Evolutionary conservation across 2,797 vertebrate species (phyloP).

Genomic region (Pelochelys cantorii): DNA sequence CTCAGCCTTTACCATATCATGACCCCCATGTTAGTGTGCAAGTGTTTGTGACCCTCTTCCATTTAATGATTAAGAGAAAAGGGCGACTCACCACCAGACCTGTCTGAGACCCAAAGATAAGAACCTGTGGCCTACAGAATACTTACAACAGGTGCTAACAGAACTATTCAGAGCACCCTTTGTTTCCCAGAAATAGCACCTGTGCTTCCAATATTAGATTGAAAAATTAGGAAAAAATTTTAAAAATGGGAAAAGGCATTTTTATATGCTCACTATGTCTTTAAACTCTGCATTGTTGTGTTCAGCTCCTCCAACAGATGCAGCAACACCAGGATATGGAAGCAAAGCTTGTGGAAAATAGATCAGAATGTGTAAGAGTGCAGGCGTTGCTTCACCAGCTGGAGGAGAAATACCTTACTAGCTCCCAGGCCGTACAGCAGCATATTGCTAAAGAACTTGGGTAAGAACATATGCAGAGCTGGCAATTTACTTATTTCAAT

Average conservation of each 20-base stretch:
- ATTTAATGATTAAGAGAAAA: background rate
- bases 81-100: background rate
- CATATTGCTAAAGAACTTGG: background rate
- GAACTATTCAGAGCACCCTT: background rate
- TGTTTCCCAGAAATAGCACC: background rate
- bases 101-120: background rate
- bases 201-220: background rate
- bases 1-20: background rate
- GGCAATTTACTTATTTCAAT: background rate
- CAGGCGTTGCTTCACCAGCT: constrained; percentile 28
- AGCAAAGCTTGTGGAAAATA: constrained; percentile 34
- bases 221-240: background rate
- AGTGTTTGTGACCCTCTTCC: background rate
- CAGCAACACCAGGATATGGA: constrained; percentile 28
- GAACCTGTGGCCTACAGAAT: background rate
- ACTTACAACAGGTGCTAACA: fast-evolving
- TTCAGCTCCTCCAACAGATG: constrained; percentile 33
- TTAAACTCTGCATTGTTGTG: background rate
- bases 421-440: constrained; percentile 5
- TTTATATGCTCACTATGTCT: background rate
- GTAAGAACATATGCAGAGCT: background rate
- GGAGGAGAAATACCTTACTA: constrained; percentile 7
- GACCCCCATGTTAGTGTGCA: background rate
- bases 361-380: background rate
- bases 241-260: background rate